Conservation (phyloP, 2,797 vertebrate genomes). For the Clarias platycephalus region DNA sequence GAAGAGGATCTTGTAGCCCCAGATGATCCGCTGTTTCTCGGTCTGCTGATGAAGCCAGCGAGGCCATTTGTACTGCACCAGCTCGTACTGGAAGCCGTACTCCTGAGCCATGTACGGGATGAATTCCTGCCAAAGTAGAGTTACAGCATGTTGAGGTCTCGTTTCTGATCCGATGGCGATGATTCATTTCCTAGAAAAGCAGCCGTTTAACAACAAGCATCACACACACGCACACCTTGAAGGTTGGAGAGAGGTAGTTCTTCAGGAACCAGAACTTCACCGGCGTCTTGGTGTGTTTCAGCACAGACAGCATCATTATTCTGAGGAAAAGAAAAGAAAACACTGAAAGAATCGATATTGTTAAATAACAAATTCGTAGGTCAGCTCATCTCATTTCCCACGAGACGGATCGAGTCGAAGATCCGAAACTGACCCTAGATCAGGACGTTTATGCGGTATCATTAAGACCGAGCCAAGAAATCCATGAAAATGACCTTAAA, state of each 20-base stretch:
- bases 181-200: not conserved
- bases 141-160: not conserved
- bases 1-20: conserved; percentile 98
- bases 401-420: not conserved
- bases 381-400: conserved; percentile 1
- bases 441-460: not conserved
- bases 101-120: conserved; percentile 89
- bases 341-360: not conserved
- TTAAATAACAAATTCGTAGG: not conserved
- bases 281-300: conserved; percentile 94
- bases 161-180: too few species aligned
- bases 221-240: conserved; percentile 82
- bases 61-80: conserved; percentile 97
- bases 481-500: conserved; percentile 47
- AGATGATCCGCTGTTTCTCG: conserved; percentile 96
- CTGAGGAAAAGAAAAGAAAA: conserved; percentile 62
- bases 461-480: not conserved
- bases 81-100: conserved; percentile 88
- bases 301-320: conserved; percentile 98
- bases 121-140: conserved; percentile 75
- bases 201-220: too few species aligned
- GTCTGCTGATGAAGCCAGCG: conserved; percentile 93
- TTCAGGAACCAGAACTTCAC: conserved; percentile 99
- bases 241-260: conserved; percentile 96
- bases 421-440: not conserved